Evolutionary conservation across 2,888 invertebrate genomes (phyloP).

Genomic region (Fabriciana adippe): DNA sequence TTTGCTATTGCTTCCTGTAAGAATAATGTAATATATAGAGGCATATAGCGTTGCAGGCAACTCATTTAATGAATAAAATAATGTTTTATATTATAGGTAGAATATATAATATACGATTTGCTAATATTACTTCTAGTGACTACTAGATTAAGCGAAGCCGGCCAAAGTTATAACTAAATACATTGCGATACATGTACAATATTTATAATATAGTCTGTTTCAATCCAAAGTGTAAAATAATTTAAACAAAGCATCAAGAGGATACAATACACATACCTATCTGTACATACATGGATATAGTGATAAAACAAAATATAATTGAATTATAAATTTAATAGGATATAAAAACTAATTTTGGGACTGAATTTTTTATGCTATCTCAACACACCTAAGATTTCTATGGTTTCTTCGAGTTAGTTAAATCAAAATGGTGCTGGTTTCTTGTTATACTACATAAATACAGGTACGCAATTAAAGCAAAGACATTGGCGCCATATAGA

Average conservation of each 20-base stretch:
- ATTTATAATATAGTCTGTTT: slow-evolving; percentile 8
- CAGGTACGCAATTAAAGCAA: no score
- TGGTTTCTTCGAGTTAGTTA: no score
- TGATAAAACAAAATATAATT: background rate
- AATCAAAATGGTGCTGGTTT: no score
- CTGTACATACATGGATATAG: background rate
- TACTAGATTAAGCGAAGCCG: slow-evolving; percentile 66
- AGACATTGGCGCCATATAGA: no score
- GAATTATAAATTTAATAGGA: no score
- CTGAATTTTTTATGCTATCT: no score
- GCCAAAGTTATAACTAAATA: slow-evolving; percentile 55
- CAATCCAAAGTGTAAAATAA: slow-evolving; percentile 19
- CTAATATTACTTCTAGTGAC: no score
- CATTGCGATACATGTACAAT: slow-evolving; percentile 8
- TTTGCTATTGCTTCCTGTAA: slow-evolving; percentile 67
- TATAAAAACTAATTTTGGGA: no score
- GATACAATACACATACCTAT: background rate
- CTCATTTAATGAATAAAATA: background rate
- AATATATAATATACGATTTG: background rate
- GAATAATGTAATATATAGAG: slow-evolving; percentile 1
- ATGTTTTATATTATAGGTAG: background rate
- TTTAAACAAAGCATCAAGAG: background rate
- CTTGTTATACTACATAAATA: no score
- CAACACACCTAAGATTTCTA: no score
- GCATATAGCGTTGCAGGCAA: background rate